Evolutionary conservation across 2,797 vertebrate genomes (phyloP).

Genomic region (Pteropus rufus): DNA sequence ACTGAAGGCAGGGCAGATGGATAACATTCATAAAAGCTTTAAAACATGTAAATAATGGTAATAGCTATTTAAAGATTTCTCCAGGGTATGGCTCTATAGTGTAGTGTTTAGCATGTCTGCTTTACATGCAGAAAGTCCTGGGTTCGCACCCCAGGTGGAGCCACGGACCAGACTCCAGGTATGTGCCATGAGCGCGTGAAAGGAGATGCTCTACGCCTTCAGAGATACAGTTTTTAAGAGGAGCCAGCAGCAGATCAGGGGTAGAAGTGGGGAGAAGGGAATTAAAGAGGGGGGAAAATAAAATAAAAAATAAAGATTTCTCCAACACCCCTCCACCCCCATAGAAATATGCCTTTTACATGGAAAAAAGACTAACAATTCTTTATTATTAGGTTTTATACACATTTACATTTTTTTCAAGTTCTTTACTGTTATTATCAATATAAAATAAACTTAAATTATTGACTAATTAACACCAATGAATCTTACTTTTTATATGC

Average conservation of each 20-base stretch:
- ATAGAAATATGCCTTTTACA: not conserved
- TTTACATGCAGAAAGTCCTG: too few relatives aligned
- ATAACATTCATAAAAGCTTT: not conserved
- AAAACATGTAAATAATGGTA: not conserved
- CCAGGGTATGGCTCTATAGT: too few relatives aligned
- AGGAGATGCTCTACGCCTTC: too few relatives aligned
- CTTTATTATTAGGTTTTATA: not conserved
- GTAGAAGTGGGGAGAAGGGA: too few relatives aligned
- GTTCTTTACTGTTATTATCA: not conserved
- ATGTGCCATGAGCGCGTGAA: too few relatives aligned
- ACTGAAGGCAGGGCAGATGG: not conserved
- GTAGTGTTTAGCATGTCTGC: too few relatives aligned
- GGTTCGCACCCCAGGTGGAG: too few relatives aligned
- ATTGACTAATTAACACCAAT: not conserved
- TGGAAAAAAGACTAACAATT: not conserved
- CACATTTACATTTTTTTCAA: conserved; percentile 27
- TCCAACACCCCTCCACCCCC: not conserved
- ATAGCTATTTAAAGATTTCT: not conserved
- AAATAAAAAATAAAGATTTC: not conserved
- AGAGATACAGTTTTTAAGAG: too few relatives aligned
- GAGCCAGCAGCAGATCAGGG: too few relatives aligned
- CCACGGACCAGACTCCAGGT: too few relatives aligned
- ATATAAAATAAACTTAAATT: not conserved
- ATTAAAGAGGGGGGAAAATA: too few relatives aligned
- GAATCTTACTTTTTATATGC: not conserved